A percentile compares a stretch with the other conserved stretches of the same genome.
phyloP scores from a whole-genome alignment of 2,113 vertebrate species.

The Petrocephalus zakoni region DNA sequence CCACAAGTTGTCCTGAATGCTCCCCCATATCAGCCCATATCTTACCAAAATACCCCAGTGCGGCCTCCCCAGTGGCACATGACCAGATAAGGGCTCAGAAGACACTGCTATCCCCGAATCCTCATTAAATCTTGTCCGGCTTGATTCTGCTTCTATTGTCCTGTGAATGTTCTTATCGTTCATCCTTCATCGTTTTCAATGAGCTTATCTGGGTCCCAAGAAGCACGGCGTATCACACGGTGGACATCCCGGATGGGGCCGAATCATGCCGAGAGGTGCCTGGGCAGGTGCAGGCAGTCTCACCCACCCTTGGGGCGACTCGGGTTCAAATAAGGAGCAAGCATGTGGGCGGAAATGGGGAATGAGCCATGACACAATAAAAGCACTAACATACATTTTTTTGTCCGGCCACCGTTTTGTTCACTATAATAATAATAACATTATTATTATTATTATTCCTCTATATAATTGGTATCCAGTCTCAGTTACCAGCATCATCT shows the following conservation, averaged over 20 bases:
- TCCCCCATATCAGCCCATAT: background rate
- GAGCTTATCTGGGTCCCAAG: background rate
- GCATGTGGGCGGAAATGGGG: background rate
- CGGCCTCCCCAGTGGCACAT: background rate
- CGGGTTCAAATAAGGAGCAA: background rate
- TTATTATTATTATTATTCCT: background rate
- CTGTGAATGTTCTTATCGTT: background rate
- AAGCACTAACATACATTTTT: background rate
- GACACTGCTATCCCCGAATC: background rate
- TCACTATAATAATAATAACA: background rate
- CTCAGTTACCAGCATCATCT: background rate
- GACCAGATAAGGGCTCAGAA: background rate
- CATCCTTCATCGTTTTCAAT: background rate
- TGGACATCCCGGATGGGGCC: background rate
- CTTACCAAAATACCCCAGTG: background rate
- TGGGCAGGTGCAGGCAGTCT: background rate
- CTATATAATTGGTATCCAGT: background rate
- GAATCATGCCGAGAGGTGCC: background rate
- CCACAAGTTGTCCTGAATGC: background rate
- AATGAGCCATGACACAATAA: background rate
- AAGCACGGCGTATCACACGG: background rate
- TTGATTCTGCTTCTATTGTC: slow-evolving; percentile 1
- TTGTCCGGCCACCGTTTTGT: background rate
- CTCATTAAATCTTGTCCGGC: background rate
- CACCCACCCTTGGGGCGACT: background rate